Base-by-base conservation (phyloP, 2,113 vertebrate species). In the Aldabrachelys gigantea region DNA sequence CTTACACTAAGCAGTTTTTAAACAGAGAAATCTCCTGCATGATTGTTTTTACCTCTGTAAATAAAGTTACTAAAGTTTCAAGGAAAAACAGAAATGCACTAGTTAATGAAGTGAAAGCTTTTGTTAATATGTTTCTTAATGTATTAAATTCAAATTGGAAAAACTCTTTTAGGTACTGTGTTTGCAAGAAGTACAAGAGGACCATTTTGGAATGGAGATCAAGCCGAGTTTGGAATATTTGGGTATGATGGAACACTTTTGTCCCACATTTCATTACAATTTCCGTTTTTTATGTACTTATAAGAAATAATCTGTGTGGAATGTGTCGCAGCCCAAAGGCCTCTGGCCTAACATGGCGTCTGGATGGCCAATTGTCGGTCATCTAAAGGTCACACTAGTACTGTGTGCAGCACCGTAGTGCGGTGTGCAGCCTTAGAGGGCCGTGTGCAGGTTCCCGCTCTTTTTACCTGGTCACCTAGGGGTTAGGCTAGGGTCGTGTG, bases 111-210 rank as follows among this genome's bases (percentile, higher is more conserved):
- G 59, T 3, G 16, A 5, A 1, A 62, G 41, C 65, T 10, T 89
- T 14, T 0, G 0, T 21, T 84, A n/a, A 62, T 62, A 52, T 76
- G 86, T 93, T 82, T 83, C 72, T 6, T 85, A 83, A 62, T 57
- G 27, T 41, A 56, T 95, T 82, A 97, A 96, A 97, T 95, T 96
- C 52, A 93, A 87, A 47, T 65, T 57, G 38, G 41, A 59, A 91
- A 65, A 97, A 92, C 47, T 56, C 85, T 88, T 90, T 96, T 88
- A 99, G 99, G 98, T 99, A 80, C 98, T 99, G 85, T 99, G 99
- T 98, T 99, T 99, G 82, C 99, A 99, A 97, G 99, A 99, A 97
- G 99, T 99, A 80, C 99, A 99, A 97, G 98, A 99, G 98, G 98
- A 99, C 96, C 99, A 99, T 96, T 99, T 99, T 41, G 96, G 98